Percentiles rank a stretch among this genome's conserved stretches.
Evolutionary conservation across 2,888 invertebrate genomes (phyloP).

Genomic region (Pyralis farinalis): DNA sequence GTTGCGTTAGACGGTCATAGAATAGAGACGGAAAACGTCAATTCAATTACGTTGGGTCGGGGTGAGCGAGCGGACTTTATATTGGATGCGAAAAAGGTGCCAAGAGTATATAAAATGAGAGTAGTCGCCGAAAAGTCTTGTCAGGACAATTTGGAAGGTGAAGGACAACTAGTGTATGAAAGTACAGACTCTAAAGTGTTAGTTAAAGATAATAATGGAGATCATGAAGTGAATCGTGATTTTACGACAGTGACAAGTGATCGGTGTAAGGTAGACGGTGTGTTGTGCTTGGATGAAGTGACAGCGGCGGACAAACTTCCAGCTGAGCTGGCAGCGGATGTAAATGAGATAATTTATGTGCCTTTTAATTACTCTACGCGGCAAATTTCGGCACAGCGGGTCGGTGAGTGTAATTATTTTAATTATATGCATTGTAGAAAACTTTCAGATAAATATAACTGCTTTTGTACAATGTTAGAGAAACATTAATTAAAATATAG

Average conservation of each 20-base stretch:
- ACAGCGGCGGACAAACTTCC: conserved; percentile 77
- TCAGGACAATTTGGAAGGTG: conserved; percentile 69
- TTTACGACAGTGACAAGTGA: conserved; percentile 68
- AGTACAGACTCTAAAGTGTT: conserved; percentile 43
- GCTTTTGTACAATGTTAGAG: too few species aligned
- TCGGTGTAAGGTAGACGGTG: conserved; percentile 61
- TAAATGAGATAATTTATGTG: conserved; percentile 83
- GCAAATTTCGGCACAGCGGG: conserved; percentile 65
- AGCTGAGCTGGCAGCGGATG: conserved; percentile 58
- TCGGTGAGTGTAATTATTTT: conserved; percentile 51
- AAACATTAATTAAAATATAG: too few species aligned
- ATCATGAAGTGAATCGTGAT: conserved; percentile 41
- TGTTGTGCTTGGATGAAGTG: conserved; percentile 82
- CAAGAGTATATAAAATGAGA: conserved; percentile 82
- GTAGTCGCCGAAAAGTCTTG: conserved; percentile 74
- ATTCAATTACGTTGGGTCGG: conserved; percentile 81
- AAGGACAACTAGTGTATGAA: conserved; percentile 74
- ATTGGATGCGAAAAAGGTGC: conserved; percentile 80
- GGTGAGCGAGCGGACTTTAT: conserved; percentile 90
- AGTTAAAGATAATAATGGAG: conserved; percentile 48
- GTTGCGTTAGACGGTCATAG: conserved; percentile 87
- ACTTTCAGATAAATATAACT: not conserved
- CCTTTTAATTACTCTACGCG: conserved; percentile 83
- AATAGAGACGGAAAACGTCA: conserved; percentile 79
- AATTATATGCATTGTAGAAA: not conserved